A percentile compares a stretch with the other conserved stretches of the same genome.
Conservation (phyloP, 2,888 invertebrate species). For the Syrphus vitripennis region DNA sequence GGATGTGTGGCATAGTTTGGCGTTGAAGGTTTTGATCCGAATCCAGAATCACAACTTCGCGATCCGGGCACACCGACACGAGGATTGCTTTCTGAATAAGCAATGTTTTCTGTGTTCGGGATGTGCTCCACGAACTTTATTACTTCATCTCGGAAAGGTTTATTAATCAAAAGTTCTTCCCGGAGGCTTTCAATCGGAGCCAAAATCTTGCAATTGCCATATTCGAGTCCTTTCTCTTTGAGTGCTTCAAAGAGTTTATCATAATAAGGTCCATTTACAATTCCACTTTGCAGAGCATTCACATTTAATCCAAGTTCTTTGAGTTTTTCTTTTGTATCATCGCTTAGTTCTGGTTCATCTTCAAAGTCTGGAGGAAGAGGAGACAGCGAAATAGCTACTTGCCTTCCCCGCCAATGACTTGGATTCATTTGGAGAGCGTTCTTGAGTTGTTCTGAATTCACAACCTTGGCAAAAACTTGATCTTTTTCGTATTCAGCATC, state of each 20-base stretch:
- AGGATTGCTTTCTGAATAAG: constrained; percentile 39
- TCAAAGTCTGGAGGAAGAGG: constrained; percentile 77
- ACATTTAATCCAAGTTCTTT: constrained; percentile 83
- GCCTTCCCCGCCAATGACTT: constrained; percentile 57
- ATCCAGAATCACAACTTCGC: constrained; percentile 79
- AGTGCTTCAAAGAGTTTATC: constrained; percentile 83
- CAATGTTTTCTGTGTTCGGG: constrained; percentile 72
- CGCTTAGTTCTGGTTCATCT: constrained; percentile 82
- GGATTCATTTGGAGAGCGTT: constrained; percentile 74
- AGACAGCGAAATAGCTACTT: constrained; percentile 57
- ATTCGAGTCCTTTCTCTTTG: constrained; percentile 82
- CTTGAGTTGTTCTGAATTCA: constrained; percentile 77
- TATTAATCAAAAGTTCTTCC: constrained; percentile 83
- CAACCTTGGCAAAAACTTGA: constrained; percentile 77
- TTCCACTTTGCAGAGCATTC: constrained; percentile 83
- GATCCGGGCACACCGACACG: constrained; percentile 74
- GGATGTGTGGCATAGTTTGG: constrained; percentile 75
- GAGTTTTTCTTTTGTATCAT: constrained; percentile 81
- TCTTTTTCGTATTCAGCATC: constrained; percentile 79
- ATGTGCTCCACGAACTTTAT: constrained; percentile 82
- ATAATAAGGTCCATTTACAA: constrained; percentile 84
- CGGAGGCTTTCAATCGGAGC: constrained; percentile 83
- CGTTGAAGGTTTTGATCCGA: constrained; percentile 79
- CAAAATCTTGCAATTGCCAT: constrained; percentile 82
- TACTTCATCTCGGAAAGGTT: constrained; percentile 83